Evolutionary conservation across 2,797 vertebrate genomes (phyloP).

Genomic region (Chrysocyon brachyurus): DNA sequence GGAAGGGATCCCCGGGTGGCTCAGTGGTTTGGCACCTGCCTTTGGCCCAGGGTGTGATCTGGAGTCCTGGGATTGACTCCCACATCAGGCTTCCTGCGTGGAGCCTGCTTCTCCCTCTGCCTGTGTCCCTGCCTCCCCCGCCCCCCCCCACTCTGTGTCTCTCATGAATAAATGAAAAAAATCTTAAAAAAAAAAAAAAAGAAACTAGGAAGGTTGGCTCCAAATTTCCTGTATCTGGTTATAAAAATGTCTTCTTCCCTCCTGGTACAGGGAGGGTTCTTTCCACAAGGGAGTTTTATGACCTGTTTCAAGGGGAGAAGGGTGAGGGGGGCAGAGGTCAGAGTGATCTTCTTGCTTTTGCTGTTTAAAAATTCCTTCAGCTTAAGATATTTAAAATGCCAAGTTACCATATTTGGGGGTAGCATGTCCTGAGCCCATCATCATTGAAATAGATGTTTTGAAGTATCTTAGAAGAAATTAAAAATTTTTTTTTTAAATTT

Average conservation of each 20-base stretch:
- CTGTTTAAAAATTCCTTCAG: neutral
- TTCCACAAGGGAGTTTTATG: neutral
- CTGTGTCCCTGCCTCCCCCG: no score
- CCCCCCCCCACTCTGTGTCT: no score
- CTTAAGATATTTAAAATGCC: neutral
- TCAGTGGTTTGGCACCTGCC: no score
- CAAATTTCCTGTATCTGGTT: neutral
- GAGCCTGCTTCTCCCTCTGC: no score
- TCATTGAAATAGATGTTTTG: neutral
- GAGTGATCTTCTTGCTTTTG: neutral
- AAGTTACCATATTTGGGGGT: neutral
- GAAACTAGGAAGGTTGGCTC: neutral
- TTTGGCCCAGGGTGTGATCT: no score
- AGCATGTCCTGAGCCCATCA: neutral
- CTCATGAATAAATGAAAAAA: no score
- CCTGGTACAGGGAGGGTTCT: neutral
- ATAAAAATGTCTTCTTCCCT: neutral
- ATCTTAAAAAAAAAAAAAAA: no score
- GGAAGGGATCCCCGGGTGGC: neutral
- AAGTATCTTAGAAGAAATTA: neutral
- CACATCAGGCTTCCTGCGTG: no score
- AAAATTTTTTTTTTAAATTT: no score
- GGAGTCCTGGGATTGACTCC: no score
- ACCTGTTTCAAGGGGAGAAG: neutral
- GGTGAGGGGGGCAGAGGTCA: neutral